Conservation (phyloP, 2,113 vertebrate species). For the Camelus bactrianus region DNA sequence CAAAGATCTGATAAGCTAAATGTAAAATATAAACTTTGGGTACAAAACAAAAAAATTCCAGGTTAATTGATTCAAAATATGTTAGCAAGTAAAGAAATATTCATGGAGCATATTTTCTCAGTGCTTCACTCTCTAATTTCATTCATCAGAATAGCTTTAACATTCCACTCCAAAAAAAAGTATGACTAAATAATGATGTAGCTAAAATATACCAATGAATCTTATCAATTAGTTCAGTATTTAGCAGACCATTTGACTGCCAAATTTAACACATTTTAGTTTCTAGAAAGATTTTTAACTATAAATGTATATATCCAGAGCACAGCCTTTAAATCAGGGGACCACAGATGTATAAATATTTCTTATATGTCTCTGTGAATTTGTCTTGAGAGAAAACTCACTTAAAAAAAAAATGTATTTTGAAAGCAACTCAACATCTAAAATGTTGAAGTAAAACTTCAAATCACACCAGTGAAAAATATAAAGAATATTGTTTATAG, state of each 20-base stretch:
- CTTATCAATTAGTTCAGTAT: not conserved
- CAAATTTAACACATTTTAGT: not conserved
- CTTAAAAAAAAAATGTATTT: not conserved
- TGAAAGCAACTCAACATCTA: not conserved
- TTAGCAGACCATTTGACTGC: not conserved
- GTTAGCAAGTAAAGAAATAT: not conserved
- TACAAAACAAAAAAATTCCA: slow-evolving; percentile 33
- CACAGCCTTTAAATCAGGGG: not conserved
- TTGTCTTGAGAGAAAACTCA: not conserved
- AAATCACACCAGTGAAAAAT: slow-evolving; percentile 35
- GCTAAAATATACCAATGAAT: not conserved
- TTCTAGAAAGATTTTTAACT: not conserved
- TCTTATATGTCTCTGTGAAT: not conserved
- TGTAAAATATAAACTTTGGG: slow-evolving; percentile 21
- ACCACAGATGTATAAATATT: not conserved
- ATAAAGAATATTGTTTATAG: not conserved
- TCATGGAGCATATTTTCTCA: not conserved
- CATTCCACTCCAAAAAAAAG: not conserved
- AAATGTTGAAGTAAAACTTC: slow-evolving; percentile 42
- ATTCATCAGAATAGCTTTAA: not conserved
- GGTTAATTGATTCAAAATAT: not conserved
- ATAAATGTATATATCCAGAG: not conserved
- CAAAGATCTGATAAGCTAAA: not conserved
- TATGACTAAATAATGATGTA: not conserved
- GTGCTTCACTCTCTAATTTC: not conserved